Base-by-base conservation (phyloP, 1,140 invertebrate genomes). In the Conopomorpha cramerella region DNA sequence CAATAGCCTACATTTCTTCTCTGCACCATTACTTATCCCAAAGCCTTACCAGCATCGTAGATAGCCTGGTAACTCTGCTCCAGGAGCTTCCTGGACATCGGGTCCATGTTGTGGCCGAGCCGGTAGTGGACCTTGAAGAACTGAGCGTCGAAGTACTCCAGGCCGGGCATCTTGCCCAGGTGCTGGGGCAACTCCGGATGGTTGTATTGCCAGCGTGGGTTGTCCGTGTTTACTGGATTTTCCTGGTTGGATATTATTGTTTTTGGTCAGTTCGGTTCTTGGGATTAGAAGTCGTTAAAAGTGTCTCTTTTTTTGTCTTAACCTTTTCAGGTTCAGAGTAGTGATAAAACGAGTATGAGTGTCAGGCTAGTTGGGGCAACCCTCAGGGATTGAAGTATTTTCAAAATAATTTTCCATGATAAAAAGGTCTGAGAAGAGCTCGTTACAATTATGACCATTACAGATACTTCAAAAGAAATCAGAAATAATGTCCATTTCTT, bases 71-170 rank as follows among this genome's bases (percentile, higher is more conserved):
- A 78, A 7, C 65, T 52, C 34, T 72, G 56, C 50, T 79, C 73
- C 16, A 79, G 36, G 3, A 67, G 34, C 16, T 74, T 55, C 26
- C 77, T 52, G 25, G 56, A 47, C 72, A 78, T 76, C 1, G 71
- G 54, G 44, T 79, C 73, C 74, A 77, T 78, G 36, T 41, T 64
- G 13, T 46, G 51, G 10, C 49, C 55, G 36, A 73, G 70, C 16
- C 66, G 53, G 10, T 54, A 51, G 46, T 77, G 72, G 11, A 79
- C 70, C n/a, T 65, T 68, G 43, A 79, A 78, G 46, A 65, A 77
- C 15, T 67, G 58, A 6, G 63, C 56, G 41, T 79, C 77, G 38
- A 79, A 79, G 2, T 13, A 17, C 10, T 43, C 25, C 18, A 55
- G 29, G 1, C 30, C 38, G 0, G 46, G 44, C 2, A 49, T 28